phyloP scores from a whole-genome alignment of 1,140 invertebrate species.

The Musca domestica region DNA sequence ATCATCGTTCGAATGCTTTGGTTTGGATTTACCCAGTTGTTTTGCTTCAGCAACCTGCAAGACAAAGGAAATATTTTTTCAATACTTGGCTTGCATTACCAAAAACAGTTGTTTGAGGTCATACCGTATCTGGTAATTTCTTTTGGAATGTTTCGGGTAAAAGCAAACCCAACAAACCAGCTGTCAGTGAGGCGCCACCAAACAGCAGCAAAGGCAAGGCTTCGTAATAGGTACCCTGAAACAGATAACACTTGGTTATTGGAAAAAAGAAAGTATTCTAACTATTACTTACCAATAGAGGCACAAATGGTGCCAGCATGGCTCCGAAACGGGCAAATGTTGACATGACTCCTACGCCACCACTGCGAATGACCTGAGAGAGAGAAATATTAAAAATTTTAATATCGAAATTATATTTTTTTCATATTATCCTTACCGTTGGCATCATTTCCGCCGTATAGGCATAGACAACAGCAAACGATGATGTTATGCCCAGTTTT shows the following conservation, averaged over 20 bases:
- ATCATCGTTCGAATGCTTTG: background rate
- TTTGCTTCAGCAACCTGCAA: slow-evolving; percentile 25
- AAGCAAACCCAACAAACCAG: slow-evolving; percentile 56
- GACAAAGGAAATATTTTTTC: background rate
- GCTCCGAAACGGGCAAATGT: slow-evolving; percentile 63
- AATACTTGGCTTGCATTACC: background rate
- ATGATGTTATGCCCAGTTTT: slow-evolving; percentile 63
- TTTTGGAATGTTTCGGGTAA: slow-evolving; percentile 63
- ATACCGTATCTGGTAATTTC: slow-evolving; percentile 60
- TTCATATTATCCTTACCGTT: slow-evolving; percentile 56
- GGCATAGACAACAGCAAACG: slow-evolving; percentile 63
- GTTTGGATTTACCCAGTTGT: slow-evolving; percentile 21
- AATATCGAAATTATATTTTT: slow-evolving; percentile 13
- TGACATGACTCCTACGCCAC: slow-evolving; percentile 61
- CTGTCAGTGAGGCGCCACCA: slow-evolving; percentile 56
- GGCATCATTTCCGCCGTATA: slow-evolving; percentile 66
- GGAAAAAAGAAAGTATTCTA: background rate
- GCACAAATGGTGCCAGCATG: slow-evolving; percentile 63
- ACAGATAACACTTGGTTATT: slow-evolving; percentile 11
- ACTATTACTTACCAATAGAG: slow-evolving; percentile 58
- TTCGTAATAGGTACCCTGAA: slow-evolving; percentile 57
- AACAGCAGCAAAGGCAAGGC: slow-evolving; percentile 60
- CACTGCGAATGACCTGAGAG: slow-evolving; percentile 55
- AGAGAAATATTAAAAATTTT: background rate
- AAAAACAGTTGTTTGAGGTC: background rate